Percentiles rank a stretch among this genome's conserved stretches.
Conservation (phyloP, 1,140 invertebrate genomes). For the Zaprionus taronus region DNA sequence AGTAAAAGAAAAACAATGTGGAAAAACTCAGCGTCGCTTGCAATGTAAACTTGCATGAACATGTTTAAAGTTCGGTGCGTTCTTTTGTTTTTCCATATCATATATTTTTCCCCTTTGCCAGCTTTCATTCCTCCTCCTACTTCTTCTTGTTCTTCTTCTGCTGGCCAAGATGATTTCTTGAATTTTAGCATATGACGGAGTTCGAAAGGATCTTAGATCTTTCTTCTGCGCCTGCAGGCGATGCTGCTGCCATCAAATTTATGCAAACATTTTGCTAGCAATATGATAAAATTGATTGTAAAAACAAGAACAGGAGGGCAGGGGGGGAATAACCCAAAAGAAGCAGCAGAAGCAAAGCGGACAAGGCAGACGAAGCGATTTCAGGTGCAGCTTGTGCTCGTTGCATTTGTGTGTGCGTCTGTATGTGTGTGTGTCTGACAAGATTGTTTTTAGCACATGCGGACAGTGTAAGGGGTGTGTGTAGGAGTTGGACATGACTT, state of each 20-base stretch:
- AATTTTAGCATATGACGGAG: constrained; percentile 65
- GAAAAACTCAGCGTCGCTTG: constrained; percentile 40
- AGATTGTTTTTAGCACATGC: constrained; percentile 63
- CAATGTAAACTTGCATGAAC: constrained; percentile 52
- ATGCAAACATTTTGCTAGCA: constrained; percentile 74
- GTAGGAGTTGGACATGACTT: constrained; percentile 38
- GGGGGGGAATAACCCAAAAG: background rate
- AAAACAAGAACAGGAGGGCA: constrained; percentile 30
- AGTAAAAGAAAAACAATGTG: background rate
- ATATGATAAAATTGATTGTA: constrained; percentile 76
- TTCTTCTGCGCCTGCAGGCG: constrained; percentile 50
- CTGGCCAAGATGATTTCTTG: constrained; percentile 55
- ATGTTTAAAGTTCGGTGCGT: constrained; percentile 42
- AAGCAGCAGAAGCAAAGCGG: constrained; percentile 4
- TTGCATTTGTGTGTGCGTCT: constrained; percentile 33
- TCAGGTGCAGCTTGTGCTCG: constrained; percentile 35
- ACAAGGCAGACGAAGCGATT: constrained; percentile 19
- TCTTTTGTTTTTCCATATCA: constrained; percentile 3
- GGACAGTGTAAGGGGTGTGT: constrained; percentile 39
- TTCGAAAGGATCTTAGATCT: constrained; percentile 25
- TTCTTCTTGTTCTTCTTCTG: constrained; percentile 31
- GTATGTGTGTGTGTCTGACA: constrained; percentile 50
- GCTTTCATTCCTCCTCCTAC: background rate
- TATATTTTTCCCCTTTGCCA: background rate
- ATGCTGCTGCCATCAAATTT: constrained; percentile 53